phyloP scores from a whole-genome alignment of 2,113 vertebrate species.

The Narcine bancroftii region DNA sequence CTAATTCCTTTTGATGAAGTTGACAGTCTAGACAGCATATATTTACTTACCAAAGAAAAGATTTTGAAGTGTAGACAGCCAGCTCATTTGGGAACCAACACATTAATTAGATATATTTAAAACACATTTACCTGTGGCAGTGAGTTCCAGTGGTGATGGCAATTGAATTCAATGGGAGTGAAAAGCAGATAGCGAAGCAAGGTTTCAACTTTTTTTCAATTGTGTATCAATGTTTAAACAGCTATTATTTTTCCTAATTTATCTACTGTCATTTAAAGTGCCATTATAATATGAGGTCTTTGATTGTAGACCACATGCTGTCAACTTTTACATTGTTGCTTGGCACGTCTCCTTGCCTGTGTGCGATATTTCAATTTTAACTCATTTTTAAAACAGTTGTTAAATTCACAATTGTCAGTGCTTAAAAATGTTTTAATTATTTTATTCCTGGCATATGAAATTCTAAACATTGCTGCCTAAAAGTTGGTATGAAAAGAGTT shows the following conservation, averaged over 20 bases:
- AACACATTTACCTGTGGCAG: neutral
- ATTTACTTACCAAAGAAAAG: neutral
- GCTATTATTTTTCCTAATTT: neutral
- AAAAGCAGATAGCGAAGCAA: neutral
- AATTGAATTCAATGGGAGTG: neutral
- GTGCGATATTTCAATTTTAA: too few relatives aligned
- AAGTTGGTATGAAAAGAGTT: neutral
- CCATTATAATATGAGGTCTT: neutral
- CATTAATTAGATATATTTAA: slow-evolving; percentile 10
- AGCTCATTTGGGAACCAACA: neutral
- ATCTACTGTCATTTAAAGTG: neutral
- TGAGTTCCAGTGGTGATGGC: neutral
- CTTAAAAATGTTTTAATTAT: neutral
- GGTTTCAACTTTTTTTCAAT: neutral
- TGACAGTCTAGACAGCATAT: neutral
- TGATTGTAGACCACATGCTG: neutral
- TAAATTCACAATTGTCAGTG: neutral
- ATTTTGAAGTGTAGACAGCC: slow-evolving; percentile 1
- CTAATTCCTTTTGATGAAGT: neutral
- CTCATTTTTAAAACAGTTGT: neutral
- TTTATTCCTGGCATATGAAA: neutral
- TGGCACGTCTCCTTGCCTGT: neutral
- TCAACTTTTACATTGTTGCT: neutral
- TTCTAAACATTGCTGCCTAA: neutral
- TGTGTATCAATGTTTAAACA: slow-evolving; percentile 24